A percentile compares a stretch with the other conserved stretches of the same genome.
These are phyloP conservation scores for Drosophila willistoni DNA, from an alignment of 1,140 invertebrate genomes.

Conservation along the genomic window DNA sequence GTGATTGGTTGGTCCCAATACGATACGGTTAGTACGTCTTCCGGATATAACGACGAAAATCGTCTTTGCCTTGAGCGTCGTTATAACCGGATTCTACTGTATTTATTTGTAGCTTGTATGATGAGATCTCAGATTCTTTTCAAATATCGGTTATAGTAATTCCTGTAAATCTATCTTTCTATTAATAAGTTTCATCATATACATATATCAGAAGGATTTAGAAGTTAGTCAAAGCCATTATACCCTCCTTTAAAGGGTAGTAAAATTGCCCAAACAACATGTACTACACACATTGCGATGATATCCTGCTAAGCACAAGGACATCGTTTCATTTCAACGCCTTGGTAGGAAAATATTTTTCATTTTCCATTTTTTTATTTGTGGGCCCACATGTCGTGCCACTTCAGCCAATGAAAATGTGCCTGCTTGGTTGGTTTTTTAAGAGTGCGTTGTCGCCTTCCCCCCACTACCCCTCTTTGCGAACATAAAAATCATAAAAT, in stretches of 20 bases:
- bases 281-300: constrained; percentile 19
- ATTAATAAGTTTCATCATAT: too few species aligned
- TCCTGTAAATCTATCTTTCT: too few species aligned
- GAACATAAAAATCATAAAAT: constrained; percentile 36
- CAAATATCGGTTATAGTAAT: too few species aligned
- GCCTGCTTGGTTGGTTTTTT: constrained; percentile 60
- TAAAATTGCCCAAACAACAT: constrained; percentile 37
- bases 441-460: constrained; percentile 41
- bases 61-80: too few species aligned
- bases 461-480: not conserved
- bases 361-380: constrained; percentile 26
- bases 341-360: constrained; percentile 63
- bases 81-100: too few species aligned
- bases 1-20: too few species aligned
- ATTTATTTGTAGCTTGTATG: too few species aligned
- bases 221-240: not conserved
- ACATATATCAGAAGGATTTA: too few species aligned
- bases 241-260: not conserved
- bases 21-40: too few species aligned
- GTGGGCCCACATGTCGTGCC: constrained; percentile 52
- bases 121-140: too few species aligned
- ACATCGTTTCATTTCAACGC: constrained; percentile 68
- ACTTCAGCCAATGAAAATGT: constrained; percentile 66
- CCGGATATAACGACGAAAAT: too few species aligned
- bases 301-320: constrained; percentile 46